These are phyloP conservation scores for Amblyopsis rosae DNA, from an alignment of 2,113 vertebrate genomes.

Conservation along the genomic window DNA sequence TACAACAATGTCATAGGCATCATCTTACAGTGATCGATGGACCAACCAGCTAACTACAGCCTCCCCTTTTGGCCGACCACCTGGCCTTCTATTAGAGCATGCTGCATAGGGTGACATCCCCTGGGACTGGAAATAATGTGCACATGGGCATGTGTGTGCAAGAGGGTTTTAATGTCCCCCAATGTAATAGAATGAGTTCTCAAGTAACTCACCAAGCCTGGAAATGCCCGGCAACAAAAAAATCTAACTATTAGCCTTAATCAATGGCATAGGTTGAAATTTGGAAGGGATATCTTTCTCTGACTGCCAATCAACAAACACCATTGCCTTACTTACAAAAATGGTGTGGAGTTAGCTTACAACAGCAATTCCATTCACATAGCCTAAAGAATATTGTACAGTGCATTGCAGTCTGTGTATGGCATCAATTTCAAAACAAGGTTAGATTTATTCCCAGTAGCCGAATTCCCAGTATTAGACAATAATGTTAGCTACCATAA, in stretches of 20 bases:
- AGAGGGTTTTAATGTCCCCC: not conserved
- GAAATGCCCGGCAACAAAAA: not conserved
- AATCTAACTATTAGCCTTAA: not conserved
- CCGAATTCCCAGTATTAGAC: too few relatives aligned
- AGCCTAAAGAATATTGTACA: too few relatives aligned
- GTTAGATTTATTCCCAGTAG: too few relatives aligned
- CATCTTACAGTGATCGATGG: conserved; percentile 66
- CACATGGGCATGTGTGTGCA: not conserved
- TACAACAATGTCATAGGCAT: conserved; percentile 61
- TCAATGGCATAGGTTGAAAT: too few relatives aligned
- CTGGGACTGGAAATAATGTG: not conserved
- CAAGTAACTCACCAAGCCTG: conserved; percentile 13
- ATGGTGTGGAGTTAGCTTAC: too few relatives aligned
- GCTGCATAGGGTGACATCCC: conserved; percentile 42
- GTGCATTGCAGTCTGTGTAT: too few relatives aligned
- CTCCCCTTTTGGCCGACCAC: conserved; percentile 19
- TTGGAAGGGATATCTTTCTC: too few relatives aligned
- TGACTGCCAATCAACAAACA: too few relatives aligned
- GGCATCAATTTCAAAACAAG: too few relatives aligned
- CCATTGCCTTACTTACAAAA: too few relatives aligned
- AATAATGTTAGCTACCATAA: too few relatives aligned
- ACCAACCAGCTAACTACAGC: conserved; percentile 43
- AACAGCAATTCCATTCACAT: too few relatives aligned
- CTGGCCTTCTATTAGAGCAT: conserved; percentile 39
- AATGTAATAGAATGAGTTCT: not conserved